phyloP scores from a whole-genome alignment of 1,140 invertebrate genomes.

The Lerema accius region DNA sequence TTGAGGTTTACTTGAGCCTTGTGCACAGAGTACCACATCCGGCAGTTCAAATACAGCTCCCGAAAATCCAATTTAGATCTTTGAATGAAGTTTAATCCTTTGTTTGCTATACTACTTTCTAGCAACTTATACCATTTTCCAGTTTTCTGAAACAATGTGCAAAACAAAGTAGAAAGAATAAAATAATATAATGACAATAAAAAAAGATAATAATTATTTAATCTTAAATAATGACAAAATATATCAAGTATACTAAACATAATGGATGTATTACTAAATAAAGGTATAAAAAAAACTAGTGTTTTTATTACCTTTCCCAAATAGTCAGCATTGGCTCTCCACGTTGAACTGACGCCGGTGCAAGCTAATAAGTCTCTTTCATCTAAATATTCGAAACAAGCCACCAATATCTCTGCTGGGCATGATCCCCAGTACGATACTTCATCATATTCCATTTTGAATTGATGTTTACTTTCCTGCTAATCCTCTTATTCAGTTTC shows the following conservation, averaged over 20 bases:
- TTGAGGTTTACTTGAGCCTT: constrained; percentile 19
- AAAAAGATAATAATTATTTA: no score
- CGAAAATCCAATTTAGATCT: constrained; percentile 36
- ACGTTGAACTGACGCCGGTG: constrained; percentile 46
- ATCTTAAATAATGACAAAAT: no score
- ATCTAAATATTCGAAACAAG: constrained; percentile 48
- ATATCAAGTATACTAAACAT: no score
- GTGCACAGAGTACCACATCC: constrained; percentile 41
- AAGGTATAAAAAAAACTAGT: no score
- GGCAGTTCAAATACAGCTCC: constrained; percentile 39
- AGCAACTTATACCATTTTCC: constrained; percentile 40
- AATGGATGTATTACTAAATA: no score
- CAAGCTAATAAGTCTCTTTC: constrained; percentile 44
- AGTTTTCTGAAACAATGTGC: constrained; percentile 33
- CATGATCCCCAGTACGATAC: constrained; percentile 40
- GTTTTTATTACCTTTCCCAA: constrained; percentile 40
- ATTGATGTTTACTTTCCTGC: constrained; percentile 24
- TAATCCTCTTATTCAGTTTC: no score
- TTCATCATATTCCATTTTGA: not conserved
- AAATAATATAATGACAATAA: no score
- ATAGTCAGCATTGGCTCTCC: constrained; percentile 45
- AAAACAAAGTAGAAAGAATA: not conserved
- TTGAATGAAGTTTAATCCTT: constrained; percentile 36
- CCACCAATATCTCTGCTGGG: constrained; percentile 49
- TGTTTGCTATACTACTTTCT: constrained; percentile 34